Conservation (phyloP, 2,113 vertebrate species). For the Dermatemys mawii region DNA sequence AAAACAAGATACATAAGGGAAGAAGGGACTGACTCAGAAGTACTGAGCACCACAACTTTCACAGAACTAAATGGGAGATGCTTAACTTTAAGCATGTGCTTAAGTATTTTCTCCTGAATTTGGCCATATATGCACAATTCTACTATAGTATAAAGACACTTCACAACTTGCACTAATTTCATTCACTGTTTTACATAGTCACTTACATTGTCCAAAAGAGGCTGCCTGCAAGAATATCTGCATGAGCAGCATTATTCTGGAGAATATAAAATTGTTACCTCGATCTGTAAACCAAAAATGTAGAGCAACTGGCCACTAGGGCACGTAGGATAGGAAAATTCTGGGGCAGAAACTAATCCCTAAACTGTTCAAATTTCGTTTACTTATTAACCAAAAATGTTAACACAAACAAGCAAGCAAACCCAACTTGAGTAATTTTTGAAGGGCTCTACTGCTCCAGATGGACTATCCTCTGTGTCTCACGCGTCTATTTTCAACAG, state of each 20-base stretch:
- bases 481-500: neutral
- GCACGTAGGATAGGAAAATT: neutral
- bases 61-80: neutral
- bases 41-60: neutral
- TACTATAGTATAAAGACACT: neutral
- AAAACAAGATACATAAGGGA: neutral
- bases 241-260: neutral
- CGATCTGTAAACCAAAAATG: neutral
- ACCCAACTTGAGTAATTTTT: neutral
- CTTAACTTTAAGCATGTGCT: neutral
- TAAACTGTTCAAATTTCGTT: neutral
- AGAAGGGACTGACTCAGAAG: neutral
- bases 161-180: neutral
- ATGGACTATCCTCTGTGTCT: neutral
- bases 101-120: neutral
- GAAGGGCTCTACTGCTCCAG: neutral
- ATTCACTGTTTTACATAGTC: neutral
- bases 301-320: accelerated
- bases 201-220: neutral
- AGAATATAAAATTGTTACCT: neutral
- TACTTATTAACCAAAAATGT: neutral
- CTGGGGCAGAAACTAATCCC: neutral
- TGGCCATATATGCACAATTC: neutral
- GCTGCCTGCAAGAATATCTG: neutral
- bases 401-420: neutral